Evolutionary conservation across 2,797 vertebrate species (phyloP), one percentile per base, ranked within the genome.

Genomic region (Muscicapa striata): DNA sequence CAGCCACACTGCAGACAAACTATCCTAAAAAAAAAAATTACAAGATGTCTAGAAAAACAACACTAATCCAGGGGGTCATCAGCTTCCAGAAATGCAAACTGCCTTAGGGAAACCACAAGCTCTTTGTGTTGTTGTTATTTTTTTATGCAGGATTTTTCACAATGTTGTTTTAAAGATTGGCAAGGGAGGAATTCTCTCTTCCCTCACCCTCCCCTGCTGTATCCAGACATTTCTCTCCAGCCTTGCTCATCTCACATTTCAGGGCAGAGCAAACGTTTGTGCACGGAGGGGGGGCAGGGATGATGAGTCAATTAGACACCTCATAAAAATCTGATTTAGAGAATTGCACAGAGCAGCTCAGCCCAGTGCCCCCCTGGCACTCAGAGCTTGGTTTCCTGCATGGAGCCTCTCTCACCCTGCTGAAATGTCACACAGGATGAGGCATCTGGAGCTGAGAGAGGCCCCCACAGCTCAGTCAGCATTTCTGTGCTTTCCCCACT

Each of bases 221-320:
- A 64, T 9, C 40, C 87, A 88, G 91, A 32, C 63, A 61, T 84
- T 84, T 95, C 80, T 89, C 27, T 0, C 59, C 89, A 88, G 83
- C 72, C 69, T 64, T 0, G 13, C 7, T 70, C 32, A 17, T 78
- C 94, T 87, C 73, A 46, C 59, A 67, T 95, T 94, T 94, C 92
- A 91, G 74, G 67, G 89, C 80, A 95, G 68, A 94, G 77, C 78
- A 93, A 85, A 84, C 46, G 75, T 62, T 67, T 32, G 51, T 45
- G 84, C 32, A 13, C 0, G 6, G 51, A 29, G n/a, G 5, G 12
- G 13, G 11, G 51, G 40, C 29, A 59, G 55, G 64, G 87, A 74
- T 90, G 91, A 94, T 54, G 89, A 89, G 40, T 88, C 89, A 94
- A 94, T 94, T 90, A 93, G 64, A 49, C 77, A 82, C 64, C 59